Evolutionary conservation across 2,797 vertebrate genomes (phyloP), one percentile per base, ranked within the genome.

Genomic region (Labroides dimidiatus): DNA sequence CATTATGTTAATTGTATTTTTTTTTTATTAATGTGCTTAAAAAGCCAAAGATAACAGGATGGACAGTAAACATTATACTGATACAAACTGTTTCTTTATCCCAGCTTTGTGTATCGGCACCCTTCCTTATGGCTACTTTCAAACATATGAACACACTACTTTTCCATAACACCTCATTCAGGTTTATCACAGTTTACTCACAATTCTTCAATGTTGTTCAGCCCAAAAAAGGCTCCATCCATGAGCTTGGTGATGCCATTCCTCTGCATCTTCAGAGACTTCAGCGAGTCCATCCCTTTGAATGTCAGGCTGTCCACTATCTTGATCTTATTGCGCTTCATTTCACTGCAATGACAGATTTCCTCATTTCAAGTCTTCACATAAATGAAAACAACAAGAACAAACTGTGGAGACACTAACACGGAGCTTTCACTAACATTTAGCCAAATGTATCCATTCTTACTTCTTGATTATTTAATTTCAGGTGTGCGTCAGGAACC

Each of bases 161-260:
- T 4, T 33, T 33, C 30, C 8, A 7, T 33, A 33, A 33, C 30
- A 33, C 4, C 30, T 33, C 4, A 33, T 3, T 27, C 6, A 3
- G 27, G 30, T 33, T 33, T 16, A 16, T 15, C 19, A 20, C 43
- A 19, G n/a, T 10, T 3, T 30, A 96, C 98, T 97, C 87, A 99
- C 98, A 99, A 64, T 87, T 99, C 97, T 82, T 99, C 97, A 86
- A 99, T 99, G 90, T 94, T 97, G 84, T 96, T 96, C 61, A 99
- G 92, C 80, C 98, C 98, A 93, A 99, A 99, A 88, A 99, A 98
- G 0, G 98, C 97, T 58, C 97, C 98, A 63, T 99, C 97, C 96
- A 99, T 99, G 48, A 99, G 95, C 88, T 94, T 97, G 51, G 91
- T 95, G 81, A 99, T 96, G 79, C 97, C 96, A 54, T 99, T 99